phyloP scores from a whole-genome alignment of 2,797 vertebrate genomes.

The Okamejei kenojei region DNA sequence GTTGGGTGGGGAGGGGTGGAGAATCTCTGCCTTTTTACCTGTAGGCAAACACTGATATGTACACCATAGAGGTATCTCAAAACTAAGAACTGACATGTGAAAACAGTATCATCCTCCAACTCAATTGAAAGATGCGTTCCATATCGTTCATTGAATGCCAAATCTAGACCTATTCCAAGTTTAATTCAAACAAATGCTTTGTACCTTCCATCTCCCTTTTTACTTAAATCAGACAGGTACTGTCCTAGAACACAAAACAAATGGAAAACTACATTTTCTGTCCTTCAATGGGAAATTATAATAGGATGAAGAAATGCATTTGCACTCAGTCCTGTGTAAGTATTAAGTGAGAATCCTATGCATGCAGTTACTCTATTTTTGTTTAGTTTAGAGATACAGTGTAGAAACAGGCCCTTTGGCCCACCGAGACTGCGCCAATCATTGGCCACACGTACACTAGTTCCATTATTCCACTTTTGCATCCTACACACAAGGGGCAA shows the following conservation, averaged over 20 bases:
- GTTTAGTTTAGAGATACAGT: too few species aligned
- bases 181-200: background rate
- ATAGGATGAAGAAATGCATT: background rate
- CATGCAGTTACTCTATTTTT: background rate
- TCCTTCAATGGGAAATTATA: too few species aligned
- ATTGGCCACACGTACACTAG: too few species aligned
- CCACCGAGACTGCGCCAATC: too few species aligned
- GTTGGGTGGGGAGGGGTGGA: too few species aligned
- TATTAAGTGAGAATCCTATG: background rate
- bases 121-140: background rate
- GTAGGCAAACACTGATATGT: background rate
- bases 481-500: too few species aligned
- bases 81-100: background rate
- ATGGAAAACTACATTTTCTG: background rate
- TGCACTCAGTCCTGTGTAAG: background rate
- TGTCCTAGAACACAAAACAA: background rate
- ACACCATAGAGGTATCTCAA: background rate
- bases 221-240: background rate
- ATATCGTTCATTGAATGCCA: background rate
- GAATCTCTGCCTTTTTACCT: background rate
- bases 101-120: background rate
- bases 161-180: background rate
- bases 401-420: too few species aligned
- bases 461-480: too few species aligned
- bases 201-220: background rate